Base-by-base conservation (phyloP, 2,113 vertebrate genomes). In the Prolemur simus region DNA sequence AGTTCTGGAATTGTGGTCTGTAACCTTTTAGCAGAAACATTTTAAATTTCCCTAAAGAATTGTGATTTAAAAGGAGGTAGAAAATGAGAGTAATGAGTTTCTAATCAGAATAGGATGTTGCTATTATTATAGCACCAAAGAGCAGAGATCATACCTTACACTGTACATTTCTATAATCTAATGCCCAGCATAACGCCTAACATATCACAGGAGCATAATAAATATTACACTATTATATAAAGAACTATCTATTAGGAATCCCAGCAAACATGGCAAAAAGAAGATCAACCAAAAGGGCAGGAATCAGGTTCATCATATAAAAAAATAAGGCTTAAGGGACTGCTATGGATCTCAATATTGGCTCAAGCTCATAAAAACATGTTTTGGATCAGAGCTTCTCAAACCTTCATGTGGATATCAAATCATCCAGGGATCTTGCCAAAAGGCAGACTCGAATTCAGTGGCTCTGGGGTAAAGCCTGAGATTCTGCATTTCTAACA, bases 11-110 rank as follows among this genome's bases (percentile, higher is more conserved):
- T 8, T 93, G 63, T 42, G 9, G 27, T 87, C 42, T 91, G 77
- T 91, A 94, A 56, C 10, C 25, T 91, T 87, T 91, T 77, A 81
- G 80, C 45, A 96, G 39, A 66, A 83, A 91, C 15, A 29, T 56
- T 89, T 91, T 76, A 45, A 76, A 90, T 94, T 81, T 86, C 27
- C 58, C 45, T 74, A 25, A 91, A 86, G 18, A 92, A 86, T 0
- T 66, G 34, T 60, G 42, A 86, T 64, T 85, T 86, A 82, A 10
- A 49, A 88, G 27, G 23, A 85, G 32, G 20, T 7, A 94, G 54
- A 95, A 78, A 80, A 96, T n/a, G 37, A 87, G 0, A 69, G 37
- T 14, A 92, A 73, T 8, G 10, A 81, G 45, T 37, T 90, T 73
- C 77, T 86, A 83, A 84, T 95, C 71, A 89, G 47, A 96, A 85